These are phyloP conservation scores for Phocides pigmalion DNA, from an alignment of 1,140 invertebrate species.

Conservation along the genomic window DNA sequence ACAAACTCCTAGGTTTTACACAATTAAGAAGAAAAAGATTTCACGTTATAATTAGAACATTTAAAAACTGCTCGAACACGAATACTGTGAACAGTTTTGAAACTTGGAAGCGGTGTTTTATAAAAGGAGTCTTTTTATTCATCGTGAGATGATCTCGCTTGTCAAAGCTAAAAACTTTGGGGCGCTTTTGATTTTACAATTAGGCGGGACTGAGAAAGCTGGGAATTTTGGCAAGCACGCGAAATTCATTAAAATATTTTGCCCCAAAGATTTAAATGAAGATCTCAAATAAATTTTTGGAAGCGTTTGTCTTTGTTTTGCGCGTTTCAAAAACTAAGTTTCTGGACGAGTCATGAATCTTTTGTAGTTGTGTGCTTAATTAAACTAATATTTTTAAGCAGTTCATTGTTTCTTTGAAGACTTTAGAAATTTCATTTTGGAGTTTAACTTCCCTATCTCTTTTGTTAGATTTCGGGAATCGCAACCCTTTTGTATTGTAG, in stretches of 20 bases:
- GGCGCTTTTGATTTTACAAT: conserved; percentile 53
- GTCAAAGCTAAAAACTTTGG: conserved; percentile 45
- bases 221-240: conserved; percentile 42
- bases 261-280: conserved; percentile 48
- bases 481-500: conserved; percentile 13
- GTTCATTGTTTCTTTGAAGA: neutral
- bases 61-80: too few relatives aligned
- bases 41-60: too few relatives aligned
- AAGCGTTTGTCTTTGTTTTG: conserved; percentile 35
- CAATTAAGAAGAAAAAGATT: too few relatives aligned
- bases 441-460: neutral
- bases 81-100: neutral
- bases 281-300: conserved; percentile 38
- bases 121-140: conserved; percentile 4
- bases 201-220: conserved; percentile 38
- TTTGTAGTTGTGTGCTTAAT: conserved; percentile 5
- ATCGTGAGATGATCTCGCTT: conserved; percentile 32
- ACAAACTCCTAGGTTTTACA: too few relatives aligned
- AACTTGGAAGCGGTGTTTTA: neutral
- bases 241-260: conserved; percentile 69
- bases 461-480: conserved; percentile 4
- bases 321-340: conserved; percentile 6
- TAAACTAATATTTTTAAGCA: conserved; percentile 10
- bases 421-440: conserved; percentile 12
- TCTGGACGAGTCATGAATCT: conserved; percentile 17